Conservation (phyloP, 2,797 vertebrate genomes). For the Furcifer pardalis region DNA sequence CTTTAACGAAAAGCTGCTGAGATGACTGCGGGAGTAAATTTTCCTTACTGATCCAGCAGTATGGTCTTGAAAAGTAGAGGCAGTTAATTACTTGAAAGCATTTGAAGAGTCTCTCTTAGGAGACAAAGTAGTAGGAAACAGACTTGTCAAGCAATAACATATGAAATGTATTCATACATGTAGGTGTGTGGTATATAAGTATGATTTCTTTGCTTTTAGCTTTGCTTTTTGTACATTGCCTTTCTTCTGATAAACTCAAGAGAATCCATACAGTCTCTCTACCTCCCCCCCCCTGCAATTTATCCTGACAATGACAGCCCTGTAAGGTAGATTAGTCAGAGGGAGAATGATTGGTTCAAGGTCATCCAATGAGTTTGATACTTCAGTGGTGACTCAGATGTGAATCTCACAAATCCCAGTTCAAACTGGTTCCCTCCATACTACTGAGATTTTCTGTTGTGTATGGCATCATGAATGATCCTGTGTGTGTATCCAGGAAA, state of each 20-base stretch:
- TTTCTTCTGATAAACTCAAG: neutral
- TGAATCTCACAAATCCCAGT: neutral
- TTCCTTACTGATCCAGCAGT: neutral
- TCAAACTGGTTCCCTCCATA: neutral
- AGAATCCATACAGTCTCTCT: neutral
- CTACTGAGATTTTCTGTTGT: neutral
- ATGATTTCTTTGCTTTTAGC: too few species aligned
- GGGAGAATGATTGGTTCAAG: neutral
- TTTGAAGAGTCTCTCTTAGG: neutral
- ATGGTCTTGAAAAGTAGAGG: neutral
- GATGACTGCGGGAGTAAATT: neutral
- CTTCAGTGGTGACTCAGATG: neutral
- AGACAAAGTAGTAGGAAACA: neutral
- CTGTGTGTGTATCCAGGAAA: slow-evolving; percentile 24
- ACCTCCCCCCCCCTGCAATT: neutral
- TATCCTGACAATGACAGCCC: neutral
- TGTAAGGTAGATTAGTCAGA: neutral
- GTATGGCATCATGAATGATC: slow-evolving; percentile 25
- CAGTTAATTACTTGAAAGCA: neutral
- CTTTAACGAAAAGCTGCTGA: slow-evolving; percentile 2
- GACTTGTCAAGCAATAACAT: slow-evolving; percentile 26
- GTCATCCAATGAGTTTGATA: neutral
- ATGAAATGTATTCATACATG: neutral
- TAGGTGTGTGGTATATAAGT: too few species aligned
- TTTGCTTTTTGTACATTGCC: neutral